These are phyloP conservation scores for Hydra vulgaris DNA, from an alignment of 30 jellyfish, hydroid and myxozoan species.

Conservation along the genomic window DNA sequence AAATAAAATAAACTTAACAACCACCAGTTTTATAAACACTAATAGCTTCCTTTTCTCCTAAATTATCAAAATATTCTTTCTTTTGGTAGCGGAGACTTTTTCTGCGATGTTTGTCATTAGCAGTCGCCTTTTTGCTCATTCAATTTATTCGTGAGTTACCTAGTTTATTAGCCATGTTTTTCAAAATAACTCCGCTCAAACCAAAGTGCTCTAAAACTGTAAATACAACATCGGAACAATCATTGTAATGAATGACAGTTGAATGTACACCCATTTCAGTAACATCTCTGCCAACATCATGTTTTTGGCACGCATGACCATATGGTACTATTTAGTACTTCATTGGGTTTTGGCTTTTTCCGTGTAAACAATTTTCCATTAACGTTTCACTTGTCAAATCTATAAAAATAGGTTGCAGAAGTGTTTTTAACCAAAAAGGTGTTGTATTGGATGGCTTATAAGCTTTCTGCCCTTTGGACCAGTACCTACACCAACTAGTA, in stretches of 20 bases:
- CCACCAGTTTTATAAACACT: neutral
- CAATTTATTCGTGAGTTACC: conserved; percentile 1
- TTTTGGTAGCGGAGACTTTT: neutral
- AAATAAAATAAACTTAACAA: neutral
- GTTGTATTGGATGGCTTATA: conserved; percentile 11
- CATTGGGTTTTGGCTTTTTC: conserved; percentile 15
- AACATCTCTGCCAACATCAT: neutral
- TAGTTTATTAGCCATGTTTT: conserved; percentile 1
- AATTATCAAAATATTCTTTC: neutral
- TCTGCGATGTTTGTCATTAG: neutral
- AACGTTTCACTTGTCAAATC: conserved; percentile 1
- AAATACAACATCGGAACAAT: neutral
- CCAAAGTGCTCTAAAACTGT: conserved; percentile 1
- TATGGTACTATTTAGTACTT: neutral
- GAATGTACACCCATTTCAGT: neutral
- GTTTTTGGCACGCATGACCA: conserved; percentile 5
- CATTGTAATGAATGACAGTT: conserved; percentile 7
- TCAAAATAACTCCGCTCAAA: neutral
- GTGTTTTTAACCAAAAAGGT: conserved; percentile 3
- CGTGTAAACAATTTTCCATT: neutral
- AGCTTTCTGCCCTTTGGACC: conserved; percentile 6
- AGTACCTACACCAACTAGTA: neutral
- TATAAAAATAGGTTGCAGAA: neutral
- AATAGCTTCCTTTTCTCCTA: neutral
- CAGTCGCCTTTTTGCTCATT: neutral